Evolutionary conservation across 2,113 vertebrate species (phyloP), one percentile per base, ranked within the genome.

Genomic region (Malurus elegans): DNA sequence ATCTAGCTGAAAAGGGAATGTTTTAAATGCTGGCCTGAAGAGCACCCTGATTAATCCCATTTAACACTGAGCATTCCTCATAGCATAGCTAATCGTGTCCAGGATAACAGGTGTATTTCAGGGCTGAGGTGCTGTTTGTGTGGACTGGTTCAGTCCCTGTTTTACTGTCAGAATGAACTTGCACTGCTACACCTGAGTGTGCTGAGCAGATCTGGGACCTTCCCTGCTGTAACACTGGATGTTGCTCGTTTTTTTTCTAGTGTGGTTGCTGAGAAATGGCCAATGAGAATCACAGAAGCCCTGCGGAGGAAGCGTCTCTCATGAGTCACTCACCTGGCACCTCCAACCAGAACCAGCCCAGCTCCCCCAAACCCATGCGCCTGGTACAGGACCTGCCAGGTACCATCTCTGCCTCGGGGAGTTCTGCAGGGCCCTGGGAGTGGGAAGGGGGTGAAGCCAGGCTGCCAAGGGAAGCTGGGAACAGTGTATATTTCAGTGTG

Each of bases 361-460:
- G 98, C 85, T 99, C 99, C 95, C 99, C 99, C 58, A 98, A 98
- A 94, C 98, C 98, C 53, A 90, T 98, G 90, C 99, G 99, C 96
- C 97, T 98, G 94, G 97, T 98, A 44, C 99, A 99, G 95, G 99
- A 99, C 94, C 98, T 99, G 71, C 99, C 99, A 99, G 99, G 99
- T 99, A 98, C 87, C 2, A 0, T 0, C 36, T 8, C 45, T 50
- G 50, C 50, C 25, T 11, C 28, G 0, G 2, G n/a, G 61, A 12
- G 19, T 60, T 72, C 29, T 32, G 53, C 25, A 6, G 70, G 38
- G 44, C 61, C 8, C 19, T 29, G 58, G 23, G 4, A 38, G 50
- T 16, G 1, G n/a, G 72, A 60, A 26, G 45, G 25, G 71, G 40
- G 5, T 23, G 34, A 14, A 42, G 42, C 0, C 0, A 18, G 56